Evolutionary conservation across 2,888 invertebrate species (phyloP).

Genomic region (Erebia ligea): DNA sequence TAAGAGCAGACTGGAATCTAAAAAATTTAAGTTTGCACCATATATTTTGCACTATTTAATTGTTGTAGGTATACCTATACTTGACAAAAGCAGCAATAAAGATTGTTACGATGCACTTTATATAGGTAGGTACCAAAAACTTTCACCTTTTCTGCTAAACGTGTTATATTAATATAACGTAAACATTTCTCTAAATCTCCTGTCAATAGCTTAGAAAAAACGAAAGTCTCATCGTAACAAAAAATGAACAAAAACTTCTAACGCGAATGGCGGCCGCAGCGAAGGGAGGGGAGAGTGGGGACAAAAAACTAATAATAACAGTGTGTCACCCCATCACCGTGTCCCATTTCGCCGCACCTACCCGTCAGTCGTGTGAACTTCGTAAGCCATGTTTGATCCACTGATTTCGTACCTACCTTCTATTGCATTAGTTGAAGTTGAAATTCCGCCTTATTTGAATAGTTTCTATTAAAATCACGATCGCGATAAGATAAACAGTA

Average conservation of each 20-base stretch:
- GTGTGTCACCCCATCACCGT: conserved; percentile 76
- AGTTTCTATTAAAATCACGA: conserved; percentile 31
- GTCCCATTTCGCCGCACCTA: conserved; percentile 67
- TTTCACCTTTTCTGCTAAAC: too few species aligned
- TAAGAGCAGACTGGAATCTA: too few species aligned
- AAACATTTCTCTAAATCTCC: conserved; percentile 34
- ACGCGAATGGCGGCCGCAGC: conserved; percentile 69
- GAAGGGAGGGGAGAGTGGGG: conserved; percentile 65
- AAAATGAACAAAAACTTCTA: conserved; percentile 68
- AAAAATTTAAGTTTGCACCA: too few species aligned
- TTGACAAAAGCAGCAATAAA: too few species aligned
- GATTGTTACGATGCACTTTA: too few species aligned
- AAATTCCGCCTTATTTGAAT: conserved; percentile 36
- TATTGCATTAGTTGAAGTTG: conserved; percentile 11
- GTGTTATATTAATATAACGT: conserved; percentile 22
- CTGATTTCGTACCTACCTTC: conserved; percentile 36
- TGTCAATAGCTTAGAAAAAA: conserved; percentile 39
- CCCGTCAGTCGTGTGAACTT: conserved; percentile 66
- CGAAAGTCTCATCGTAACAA: conserved; percentile 38
- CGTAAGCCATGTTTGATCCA: conserved; percentile 56
- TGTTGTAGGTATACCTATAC: too few species aligned
- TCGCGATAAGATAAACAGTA: conserved; percentile 34
- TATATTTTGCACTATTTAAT: too few species aligned
- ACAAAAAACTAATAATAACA: conserved; percentile 83
- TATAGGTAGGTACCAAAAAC: too few species aligned